A percentile compares a stretch with the other conserved stretches of the same genome.
phyloP scores from a whole-genome alignment of 2,888 invertebrate species.

The Orgyia antiqua region DNA sequence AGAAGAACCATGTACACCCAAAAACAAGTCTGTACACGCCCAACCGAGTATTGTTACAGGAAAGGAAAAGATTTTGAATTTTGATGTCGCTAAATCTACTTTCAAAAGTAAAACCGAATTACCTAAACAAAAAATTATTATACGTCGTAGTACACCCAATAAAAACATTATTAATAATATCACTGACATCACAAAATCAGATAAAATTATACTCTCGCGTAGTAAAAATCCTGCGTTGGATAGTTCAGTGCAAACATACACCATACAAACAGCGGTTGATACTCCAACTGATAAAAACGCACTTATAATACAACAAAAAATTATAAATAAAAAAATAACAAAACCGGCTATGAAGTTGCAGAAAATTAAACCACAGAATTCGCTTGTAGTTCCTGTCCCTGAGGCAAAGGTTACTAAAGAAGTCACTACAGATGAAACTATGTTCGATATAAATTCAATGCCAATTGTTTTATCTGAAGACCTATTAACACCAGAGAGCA shows the following conservation, averaged over 20 bases:
- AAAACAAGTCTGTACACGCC: constrained; percentile 41
- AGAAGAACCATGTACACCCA: constrained; percentile 64
- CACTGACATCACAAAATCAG: constrained; percentile 48
- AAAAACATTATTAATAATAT: constrained; percentile 55
- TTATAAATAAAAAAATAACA: constrained; percentile 51
- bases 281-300: constrained; percentile 49
- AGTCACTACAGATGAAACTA: constrained; percentile 51
- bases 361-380: constrained; percentile 52
- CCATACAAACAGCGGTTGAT: constrained; percentile 59
- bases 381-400: constrained; percentile 39
- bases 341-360: constrained; percentile 55
- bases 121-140: constrained; percentile 67
- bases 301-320: constrained; percentile 61
- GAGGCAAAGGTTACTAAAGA: constrained; percentile 40
- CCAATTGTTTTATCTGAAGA: constrained; percentile 86
- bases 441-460: constrained; percentile 87
- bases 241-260: constrained; percentile 62
- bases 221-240: constrained; percentile 47
- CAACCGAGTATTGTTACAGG: constrained; percentile 56
- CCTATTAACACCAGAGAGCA: constrained; percentile 81
- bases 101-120: constrained; percentile 48
- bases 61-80: constrained; percentile 69
- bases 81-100: constrained; percentile 57
- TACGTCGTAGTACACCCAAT: constrained; percentile 53
- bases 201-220: constrained; percentile 65